phyloP scores from a whole-genome alignment of 2,113 vertebrate species.

The Narcine bancroftii region DNA sequence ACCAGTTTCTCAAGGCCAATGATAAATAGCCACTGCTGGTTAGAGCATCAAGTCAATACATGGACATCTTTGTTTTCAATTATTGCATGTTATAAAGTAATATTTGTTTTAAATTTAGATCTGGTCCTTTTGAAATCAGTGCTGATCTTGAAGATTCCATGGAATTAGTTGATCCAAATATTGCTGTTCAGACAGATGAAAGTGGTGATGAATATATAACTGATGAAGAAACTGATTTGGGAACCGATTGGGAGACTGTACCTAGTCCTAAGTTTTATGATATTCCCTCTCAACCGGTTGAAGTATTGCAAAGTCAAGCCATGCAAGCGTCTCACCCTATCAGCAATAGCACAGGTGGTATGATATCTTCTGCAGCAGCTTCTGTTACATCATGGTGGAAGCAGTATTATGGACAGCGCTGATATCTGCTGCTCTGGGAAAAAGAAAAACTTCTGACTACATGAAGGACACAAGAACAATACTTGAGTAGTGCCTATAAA shows the following conservation, averaged over 20 bases:
- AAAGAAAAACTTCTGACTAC: background rate
- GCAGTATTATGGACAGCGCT: slow-evolving; percentile 89
- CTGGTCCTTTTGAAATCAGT: slow-evolving; percentile 84
- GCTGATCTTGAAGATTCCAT: slow-evolving; percentile 92
- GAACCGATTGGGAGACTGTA: slow-evolving; percentile 96
- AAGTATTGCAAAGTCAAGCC: slow-evolving; percentile 82
- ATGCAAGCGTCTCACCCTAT: slow-evolving; percentile 74
- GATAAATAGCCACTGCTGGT: background rate
- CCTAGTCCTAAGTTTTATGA: slow-evolving; percentile 93
- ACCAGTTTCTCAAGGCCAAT: no score
- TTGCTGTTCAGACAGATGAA: slow-evolving; percentile 69
- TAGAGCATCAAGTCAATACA: background rate
- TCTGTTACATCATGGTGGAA: slow-evolving; percentile 91
- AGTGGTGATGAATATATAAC: slow-evolving; percentile 81
- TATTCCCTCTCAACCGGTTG: slow-evolving; percentile 91
- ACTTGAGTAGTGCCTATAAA: slow-evolving; percentile 31
- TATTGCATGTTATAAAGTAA: background rate
- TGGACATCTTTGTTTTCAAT: background rate
- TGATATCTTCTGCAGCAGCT: slow-evolving; percentile 90
- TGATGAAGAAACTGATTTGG: slow-evolving; percentile 91
- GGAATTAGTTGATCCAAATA: slow-evolving; percentile 89
- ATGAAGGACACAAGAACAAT: background rate
- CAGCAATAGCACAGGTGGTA: slow-evolving; percentile 68
- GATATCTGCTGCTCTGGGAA: slow-evolving; percentile 39
- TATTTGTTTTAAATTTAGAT: slow-evolving; percentile 51